These are phyloP conservation scores for Platyrinchus mystaceus DNA, from an alignment of 2,797 vertebrate species.

Conservation along the genomic window DNA sequence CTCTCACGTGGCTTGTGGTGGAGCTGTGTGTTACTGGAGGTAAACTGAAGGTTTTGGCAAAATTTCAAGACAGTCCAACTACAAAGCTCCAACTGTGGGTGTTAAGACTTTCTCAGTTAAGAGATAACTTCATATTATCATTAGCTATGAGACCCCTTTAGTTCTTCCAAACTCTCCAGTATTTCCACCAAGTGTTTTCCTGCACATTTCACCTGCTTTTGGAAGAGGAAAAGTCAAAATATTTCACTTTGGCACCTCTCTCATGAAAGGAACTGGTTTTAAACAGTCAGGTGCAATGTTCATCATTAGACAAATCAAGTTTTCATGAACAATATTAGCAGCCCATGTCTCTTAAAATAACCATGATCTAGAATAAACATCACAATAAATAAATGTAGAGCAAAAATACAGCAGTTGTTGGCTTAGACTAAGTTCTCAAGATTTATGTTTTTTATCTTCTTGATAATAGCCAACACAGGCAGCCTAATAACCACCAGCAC, in stretches of 20 bases:
- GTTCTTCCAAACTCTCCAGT: neutral
- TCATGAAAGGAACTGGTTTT: neutral
- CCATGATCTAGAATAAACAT: neutral
- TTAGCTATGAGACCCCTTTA: neutral
- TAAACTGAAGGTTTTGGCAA: conserved; percentile 44
- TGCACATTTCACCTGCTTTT: neutral
- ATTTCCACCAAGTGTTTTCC: neutral
- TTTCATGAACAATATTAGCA: conserved; percentile 7
- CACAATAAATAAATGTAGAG: conserved; percentile 6
- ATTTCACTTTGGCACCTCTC: conserved; percentile 12
- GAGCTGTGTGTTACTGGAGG: neutral
- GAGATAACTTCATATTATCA: neutral
- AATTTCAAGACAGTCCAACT: neutral
- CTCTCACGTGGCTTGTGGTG: neutral
- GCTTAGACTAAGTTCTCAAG: conserved; percentile 10
- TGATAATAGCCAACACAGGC: neutral
- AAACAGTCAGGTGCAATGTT: neutral
- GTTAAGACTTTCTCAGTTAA: neutral
- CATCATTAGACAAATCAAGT: neutral
- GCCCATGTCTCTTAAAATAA: neutral
- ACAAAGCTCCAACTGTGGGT: neutral
- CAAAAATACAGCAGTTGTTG: neutral
- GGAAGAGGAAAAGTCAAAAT: neutral
- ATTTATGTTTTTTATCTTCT: neutral
- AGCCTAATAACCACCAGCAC: neutral